Base-by-base conservation (phyloP, 2,797 vertebrate species). In the Pachyuromys duprasi region DNA sequence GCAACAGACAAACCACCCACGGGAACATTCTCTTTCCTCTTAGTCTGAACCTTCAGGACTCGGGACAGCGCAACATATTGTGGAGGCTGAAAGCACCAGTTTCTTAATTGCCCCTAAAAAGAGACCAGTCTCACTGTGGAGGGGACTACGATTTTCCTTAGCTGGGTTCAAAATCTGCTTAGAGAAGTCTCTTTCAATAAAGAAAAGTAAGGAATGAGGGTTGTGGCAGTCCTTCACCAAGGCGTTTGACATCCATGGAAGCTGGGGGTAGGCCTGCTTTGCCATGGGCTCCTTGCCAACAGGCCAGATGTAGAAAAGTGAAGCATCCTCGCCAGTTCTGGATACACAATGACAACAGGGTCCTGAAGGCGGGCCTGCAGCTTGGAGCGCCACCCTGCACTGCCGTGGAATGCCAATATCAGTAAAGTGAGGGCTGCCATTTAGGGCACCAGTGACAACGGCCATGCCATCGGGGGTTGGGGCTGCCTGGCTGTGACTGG, bases 351-450 rank as follows among this genome's bases (percentile, higher is more conserved):
- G 98, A 98, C 96, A 97, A 98, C 98, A 97, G 98, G 97, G 96
- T 99, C 99, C 99, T 97, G 97, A 98, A 99, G 99, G 99, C 98
- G 65, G 98, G 97, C 97, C 96, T 95, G 97, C 98, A 98, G 98
- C 97, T 93, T 95, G 86, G 95, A 87, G 95, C 75, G 20, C 97
- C 95, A 97, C 95, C 97, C 97, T 98, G 98, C 98, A 98, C 98
- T 98, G 98, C 98, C 98, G 97, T 97, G 98, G 99, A 99, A 98
- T 98, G 98, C 93, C 97, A 84, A 74, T 99, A 99, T 99, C 91
- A 76, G 96, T 96, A 94, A 98, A 99, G 98, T 98, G 98, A 99
- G 98, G 99, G 98, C 99, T 99, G 99, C 99, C 99, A 99, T 99
- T 99, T 99, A 98, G 99, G 99, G 98, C 98, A 98, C 98, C 98